Evolutionary conservation across 2,888 invertebrate genomes (phyloP), one percentile per base, ranked within the genome.

Genomic region (Aphrophora alni): DNA sequence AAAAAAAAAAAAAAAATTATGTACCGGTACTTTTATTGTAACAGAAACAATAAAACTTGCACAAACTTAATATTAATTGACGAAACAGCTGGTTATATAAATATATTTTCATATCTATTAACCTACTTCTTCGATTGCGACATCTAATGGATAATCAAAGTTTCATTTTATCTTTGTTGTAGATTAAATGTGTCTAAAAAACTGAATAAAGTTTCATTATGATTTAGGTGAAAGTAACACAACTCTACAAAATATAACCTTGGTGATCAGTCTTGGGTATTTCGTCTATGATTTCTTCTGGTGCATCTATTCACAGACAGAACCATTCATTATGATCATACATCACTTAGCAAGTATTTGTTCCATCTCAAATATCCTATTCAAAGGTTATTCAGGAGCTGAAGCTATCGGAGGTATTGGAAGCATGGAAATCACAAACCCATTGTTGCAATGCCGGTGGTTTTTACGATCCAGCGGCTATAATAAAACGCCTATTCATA

Each of bases 401-500:
- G 90, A 90, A 44, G 90, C 90, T 87, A 90, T 86, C 25, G 85
- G 84, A 10, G 89, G 90, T 2, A 85, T 92, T 25, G 91, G 91
- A 0, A 87, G 90, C 75, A 87, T 92, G 88, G 93, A 93, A 87
- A 84, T 92, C 38, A 92, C 92, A 0, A 93, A 93, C 86, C 93
- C 93, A 12, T 87, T 92, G 70, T 88, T 93, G 27, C 93, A 93
- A 88, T 86, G 88, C 27, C 88, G 93, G 87, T 93, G 93, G 93
- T 92, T 92, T 85, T 87, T 92, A 72, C 88, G 91, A 85, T 87
- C 88, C 25, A 87, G 87, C 81, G 92, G 92, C 44, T 89, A 89
- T 84, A 89, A 89, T 24, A 87, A 89, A 77, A 89, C 90, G 4
- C 79, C 85, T 0, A 38, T 90, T 51, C 92, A 88, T 85, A 86